These are phyloP conservation scores for Platerodrilus igneus DNA, from an alignment of 2,888 invertebrate species.

Conservation along the genomic window DNA sequence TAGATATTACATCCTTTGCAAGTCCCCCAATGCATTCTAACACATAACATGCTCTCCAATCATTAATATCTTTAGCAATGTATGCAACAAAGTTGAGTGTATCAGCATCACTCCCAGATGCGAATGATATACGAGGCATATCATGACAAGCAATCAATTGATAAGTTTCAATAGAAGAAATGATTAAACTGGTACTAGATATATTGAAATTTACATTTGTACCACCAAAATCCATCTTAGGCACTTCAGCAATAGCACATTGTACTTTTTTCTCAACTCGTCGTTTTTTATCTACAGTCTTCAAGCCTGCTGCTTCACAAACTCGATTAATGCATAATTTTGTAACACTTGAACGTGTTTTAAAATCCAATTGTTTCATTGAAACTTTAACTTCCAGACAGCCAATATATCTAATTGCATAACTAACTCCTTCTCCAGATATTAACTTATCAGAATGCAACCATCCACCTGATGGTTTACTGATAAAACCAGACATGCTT, in stretches of 20 bases:
- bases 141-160: conserved; percentile 87
- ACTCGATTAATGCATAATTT: conserved; percentile 97
- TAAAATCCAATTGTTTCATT: conserved; percentile 95
- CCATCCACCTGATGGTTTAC: conserved; percentile 47
- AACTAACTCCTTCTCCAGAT: conserved; percentile 84
- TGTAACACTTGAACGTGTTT: conserved; percentile 90
- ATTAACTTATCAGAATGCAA: conserved; percentile 51
- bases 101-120: conserved; percentile 93
- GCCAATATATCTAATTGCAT: conserved; percentile 92
- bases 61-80: conserved; percentile 88
- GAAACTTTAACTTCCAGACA: conserved; percentile 93
- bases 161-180: conserved; percentile 78
- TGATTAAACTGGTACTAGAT: conserved; percentile 80
- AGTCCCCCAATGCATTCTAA: conserved; percentile 90
- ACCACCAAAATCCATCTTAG: conserved; percentile 87
- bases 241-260: conserved; percentile 77
- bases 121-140: conserved; percentile 97
- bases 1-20: conserved; percentile 94
- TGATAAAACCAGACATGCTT: conserved; percentile 39
- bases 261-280: conserved; percentile 78
- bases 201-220: conserved; percentile 89
- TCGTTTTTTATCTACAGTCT: conserved; percentile 80
- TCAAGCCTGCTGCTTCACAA: conserved; percentile 88
- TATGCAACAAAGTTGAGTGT: conserved; percentile 96
- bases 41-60: conserved; percentile 92